Conservation (phyloP, 2,113 vertebrate species). For the Gallinago media region DNA sequence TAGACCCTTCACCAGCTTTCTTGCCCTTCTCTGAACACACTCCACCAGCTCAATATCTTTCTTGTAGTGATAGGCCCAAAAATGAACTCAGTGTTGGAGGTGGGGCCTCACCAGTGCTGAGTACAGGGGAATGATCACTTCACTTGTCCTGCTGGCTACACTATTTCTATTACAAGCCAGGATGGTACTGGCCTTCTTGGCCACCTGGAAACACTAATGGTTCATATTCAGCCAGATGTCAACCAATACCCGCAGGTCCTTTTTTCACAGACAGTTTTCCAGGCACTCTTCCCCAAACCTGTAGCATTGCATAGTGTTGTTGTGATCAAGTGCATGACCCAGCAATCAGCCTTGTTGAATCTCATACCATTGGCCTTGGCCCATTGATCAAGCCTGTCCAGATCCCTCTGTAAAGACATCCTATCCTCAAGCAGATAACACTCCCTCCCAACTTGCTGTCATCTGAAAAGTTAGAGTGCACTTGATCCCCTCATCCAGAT, state of each 20-base stretch:
- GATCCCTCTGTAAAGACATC: not conserved
- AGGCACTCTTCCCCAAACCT: not conserved
- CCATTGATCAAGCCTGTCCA: not conserved
- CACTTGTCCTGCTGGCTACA: not conserved
- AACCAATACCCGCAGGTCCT: accelerated
- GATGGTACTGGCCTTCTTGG: not conserved
- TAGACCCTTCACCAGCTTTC: not conserved
- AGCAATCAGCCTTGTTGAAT: accelerated
- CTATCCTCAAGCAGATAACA: not conserved
- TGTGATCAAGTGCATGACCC: not conserved
- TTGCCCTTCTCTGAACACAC: not conserved
- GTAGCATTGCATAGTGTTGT: not conserved
- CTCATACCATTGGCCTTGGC: accelerated
- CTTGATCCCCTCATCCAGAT: accelerated
- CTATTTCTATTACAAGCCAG: not conserved
- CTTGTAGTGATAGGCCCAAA: not conserved
- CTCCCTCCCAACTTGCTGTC: accelerated
- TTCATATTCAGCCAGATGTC: accelerated
- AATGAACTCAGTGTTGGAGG: not conserved
- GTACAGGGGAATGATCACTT: not conserved
- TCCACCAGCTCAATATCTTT: not conserved
- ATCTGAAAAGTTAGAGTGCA: accelerated
- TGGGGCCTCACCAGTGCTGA: not conserved
- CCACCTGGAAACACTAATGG: not conserved
- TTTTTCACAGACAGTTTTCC: accelerated